These are phyloP conservation scores for Epinephelus lanceolatus DNA, from an alignment of 2,113 vertebrate species.

Conservation along the genomic window DNA sequence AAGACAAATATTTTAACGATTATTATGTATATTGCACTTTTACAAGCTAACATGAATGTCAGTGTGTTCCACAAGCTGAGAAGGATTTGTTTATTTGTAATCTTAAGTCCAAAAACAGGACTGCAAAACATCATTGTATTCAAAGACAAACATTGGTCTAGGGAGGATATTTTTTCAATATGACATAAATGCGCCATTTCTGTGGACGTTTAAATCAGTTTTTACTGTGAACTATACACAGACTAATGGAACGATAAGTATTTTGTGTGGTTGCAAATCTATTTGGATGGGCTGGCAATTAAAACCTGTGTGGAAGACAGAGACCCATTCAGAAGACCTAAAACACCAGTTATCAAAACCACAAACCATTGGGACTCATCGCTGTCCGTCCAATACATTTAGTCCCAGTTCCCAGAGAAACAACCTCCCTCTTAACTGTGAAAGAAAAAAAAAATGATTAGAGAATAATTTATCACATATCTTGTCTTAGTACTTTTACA, in stretches of 20 bases:
- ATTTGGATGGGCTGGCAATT: not conserved
- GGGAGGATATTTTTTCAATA: not conserved
- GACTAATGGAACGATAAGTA: not conserved
- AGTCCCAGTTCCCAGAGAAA: conserved; percentile 96
- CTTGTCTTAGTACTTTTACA: not conserved
- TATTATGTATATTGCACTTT: not conserved
- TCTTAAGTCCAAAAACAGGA: not conserved
- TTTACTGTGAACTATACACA: not conserved
- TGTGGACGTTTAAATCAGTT: not conserved
- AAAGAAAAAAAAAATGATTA: conserved; percentile 7
- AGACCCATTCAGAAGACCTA: not conserved
- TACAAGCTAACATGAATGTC: not conserved
- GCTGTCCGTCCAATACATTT: conserved; percentile 93
- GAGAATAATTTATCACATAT: not conserved
- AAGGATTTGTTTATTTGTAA: not conserved
- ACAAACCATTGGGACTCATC: conserved; percentile 91
- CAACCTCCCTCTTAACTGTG: conserved; percentile 88
- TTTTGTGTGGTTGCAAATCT: not conserved
- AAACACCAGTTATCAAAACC: not conserved
- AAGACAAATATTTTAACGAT: not conserved
- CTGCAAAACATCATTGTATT: no score
- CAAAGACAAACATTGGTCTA: not conserved
- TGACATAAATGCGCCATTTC: not conserved
- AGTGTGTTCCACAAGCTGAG: not conserved
- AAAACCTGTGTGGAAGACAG: not conserved